Evolutionary conservation across 2,113 vertebrate species (phyloP).

Genomic region (Picathartes gymnocephalus): DNA sequence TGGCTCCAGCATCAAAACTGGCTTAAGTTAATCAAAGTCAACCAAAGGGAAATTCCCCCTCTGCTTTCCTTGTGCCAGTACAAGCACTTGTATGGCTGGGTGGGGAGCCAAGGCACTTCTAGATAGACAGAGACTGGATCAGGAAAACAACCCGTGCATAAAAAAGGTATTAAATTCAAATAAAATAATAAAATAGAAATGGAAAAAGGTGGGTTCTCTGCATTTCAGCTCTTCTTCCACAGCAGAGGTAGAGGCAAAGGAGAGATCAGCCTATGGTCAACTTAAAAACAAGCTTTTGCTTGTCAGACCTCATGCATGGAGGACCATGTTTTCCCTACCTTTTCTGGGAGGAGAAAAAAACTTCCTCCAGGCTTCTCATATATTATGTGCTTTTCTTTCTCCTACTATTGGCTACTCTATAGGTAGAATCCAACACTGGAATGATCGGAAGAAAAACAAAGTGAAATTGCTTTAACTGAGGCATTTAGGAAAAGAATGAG

Average conservation of each 20-base stretch:
- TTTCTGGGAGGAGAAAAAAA: not conserved
- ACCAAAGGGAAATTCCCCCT: not conserved
- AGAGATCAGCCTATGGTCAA: not conserved
- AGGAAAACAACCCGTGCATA: accelerated
- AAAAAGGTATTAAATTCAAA: too few species aligned
- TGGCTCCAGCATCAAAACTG: accelerated
- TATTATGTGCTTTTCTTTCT: not conserved
- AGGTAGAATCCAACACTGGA: not conserved
- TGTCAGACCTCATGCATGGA: not conserved
- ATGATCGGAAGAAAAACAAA: not conserved
- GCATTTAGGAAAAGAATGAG: not conserved
- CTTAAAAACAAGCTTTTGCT: not conserved
- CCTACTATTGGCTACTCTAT: accelerated
- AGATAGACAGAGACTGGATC: not conserved
- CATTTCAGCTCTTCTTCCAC: not conserved
- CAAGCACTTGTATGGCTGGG: not conserved
- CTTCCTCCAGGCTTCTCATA: not conserved
- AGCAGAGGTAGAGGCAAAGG: not conserved
- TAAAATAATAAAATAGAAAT: not conserved
- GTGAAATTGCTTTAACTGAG: not conserved
- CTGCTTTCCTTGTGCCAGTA: not conserved
- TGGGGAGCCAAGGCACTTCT: not conserved
- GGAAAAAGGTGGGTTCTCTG: not conserved
- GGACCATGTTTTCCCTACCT: too few species aligned
- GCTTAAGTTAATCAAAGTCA: not conserved